These are phyloP conservation scores for Microcebus ravelobensis DNA, from an alignment of 2,113 vertebrate genomes.

Conservation along the genomic window DNA sequence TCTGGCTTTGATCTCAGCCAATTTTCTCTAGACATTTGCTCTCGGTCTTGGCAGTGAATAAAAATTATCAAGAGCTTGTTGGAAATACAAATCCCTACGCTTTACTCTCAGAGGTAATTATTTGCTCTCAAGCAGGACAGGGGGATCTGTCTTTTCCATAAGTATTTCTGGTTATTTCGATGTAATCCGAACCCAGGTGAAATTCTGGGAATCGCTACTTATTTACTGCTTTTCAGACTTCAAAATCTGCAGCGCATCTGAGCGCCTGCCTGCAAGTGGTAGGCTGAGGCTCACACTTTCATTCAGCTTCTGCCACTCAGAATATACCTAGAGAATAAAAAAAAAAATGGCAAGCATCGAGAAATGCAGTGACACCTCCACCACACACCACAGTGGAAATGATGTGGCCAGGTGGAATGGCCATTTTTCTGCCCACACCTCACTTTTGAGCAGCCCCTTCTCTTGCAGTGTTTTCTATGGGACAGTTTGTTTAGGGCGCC, in stretches of 20 bases:
- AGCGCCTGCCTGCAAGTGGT: neutral
- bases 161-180: neutral
- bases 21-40: neutral
- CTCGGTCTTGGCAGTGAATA: neutral
- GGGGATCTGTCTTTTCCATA: neutral
- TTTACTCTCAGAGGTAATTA: neutral
- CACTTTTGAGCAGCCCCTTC: neutral
- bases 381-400: neutral
- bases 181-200: too few species aligned
- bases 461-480: neutral
- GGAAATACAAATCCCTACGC: neutral
- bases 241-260: too few species aligned
- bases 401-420: rapidly evolving
- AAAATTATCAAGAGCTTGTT: neutral
- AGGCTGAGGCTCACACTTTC: too few species aligned
- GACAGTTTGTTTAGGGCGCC: neutral
- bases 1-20: neutral
- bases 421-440: too few species aligned
- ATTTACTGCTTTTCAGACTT: neutral
- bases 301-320: neutral
- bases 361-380: neutral
- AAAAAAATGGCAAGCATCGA: too few species aligned
- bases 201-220: neutral
- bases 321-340: neutral
- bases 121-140: neutral